Evolutionary conservation across 2,113 vertebrate species (phyloP).

Genomic region (Harpagus bidentatus): DNA sequence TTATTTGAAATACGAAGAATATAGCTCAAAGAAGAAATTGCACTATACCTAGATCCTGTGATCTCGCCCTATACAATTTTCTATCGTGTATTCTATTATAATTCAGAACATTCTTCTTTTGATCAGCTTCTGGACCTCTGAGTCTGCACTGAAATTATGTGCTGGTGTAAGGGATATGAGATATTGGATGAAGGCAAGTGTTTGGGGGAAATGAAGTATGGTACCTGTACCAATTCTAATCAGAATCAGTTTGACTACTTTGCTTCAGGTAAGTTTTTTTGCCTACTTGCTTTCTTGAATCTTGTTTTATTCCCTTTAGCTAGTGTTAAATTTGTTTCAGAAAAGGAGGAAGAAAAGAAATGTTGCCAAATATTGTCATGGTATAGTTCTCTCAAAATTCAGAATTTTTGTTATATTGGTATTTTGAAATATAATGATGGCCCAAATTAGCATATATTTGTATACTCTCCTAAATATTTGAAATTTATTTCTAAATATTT

Average conservation of each 20-base stretch:
- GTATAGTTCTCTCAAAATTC: neutral
- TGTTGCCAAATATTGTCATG: neutral
- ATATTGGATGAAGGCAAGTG: neutral
- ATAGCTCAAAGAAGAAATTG: neutral
- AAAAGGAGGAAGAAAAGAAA: neutral
- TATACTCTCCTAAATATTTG: neutral
- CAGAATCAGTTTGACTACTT: neutral
- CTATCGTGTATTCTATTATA: neutral
- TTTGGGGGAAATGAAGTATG: neutral
- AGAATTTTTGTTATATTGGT: neutral
- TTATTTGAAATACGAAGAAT: neutral
- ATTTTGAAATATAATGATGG: neutral
- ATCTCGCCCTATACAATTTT: neutral
- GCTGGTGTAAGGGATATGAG: neutral
- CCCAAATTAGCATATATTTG: neutral
- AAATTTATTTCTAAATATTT: neutral
- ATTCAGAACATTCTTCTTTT: neutral
- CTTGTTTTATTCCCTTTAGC: neutral
- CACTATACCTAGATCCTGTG: neutral
- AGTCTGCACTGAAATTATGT: neutral
- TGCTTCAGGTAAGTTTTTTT: neutral
- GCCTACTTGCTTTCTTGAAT: neutral
- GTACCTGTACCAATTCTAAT: neutral
- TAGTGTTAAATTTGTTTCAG: neutral
- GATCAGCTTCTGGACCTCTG: neutral